Percentiles rank a stretch among this genome's conserved stretches.
Evolutionary conservation across 2,797 vertebrate genomes (phyloP).

Genomic region (Sebastolobus altivelis): DNA sequence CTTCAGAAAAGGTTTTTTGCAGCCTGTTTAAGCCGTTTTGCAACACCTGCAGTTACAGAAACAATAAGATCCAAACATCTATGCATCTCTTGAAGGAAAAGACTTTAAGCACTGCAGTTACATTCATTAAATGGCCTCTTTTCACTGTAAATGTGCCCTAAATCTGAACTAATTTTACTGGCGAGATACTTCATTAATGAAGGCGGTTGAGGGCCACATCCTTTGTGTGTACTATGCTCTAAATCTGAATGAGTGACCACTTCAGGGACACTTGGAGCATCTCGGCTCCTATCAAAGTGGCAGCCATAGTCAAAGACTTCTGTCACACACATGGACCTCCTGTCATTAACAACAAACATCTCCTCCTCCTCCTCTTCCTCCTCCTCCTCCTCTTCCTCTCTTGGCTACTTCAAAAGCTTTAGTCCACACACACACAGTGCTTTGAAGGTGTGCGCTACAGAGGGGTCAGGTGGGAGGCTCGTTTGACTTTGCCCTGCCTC

Average conservation of each 20-base stretch:
- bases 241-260: slow-evolving; percentile 35
- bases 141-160: not conserved
- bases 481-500: slow-evolving; percentile 28
- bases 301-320: slow-evolving; percentile 38
- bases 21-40: too few relatives aligned
- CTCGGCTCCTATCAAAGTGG: slow-evolving; percentile 12
- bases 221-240: not conserved
- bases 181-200: not conserved
- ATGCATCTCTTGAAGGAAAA: not conserved
- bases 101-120: not conserved
- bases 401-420: slow-evolving; percentile 32
- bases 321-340: slow-evolving; percentile 46
- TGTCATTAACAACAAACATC: slow-evolving; percentile 65
- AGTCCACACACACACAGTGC: not conserved
- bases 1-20: not conserved
- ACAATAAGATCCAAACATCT: not conserved
- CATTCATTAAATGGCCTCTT: not conserved
- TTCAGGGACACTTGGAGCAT: slow-evolving; percentile 36
- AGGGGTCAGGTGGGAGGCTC: slow-evolving; percentile 46
- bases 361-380: too few relatives aligned
- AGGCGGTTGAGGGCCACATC: not conserved
- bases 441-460: slow-evolving; percentile 53
- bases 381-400: not conserved
- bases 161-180: not conserved
- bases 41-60: not conserved